phyloP scores from a whole-genome alignment of 1,140 invertebrate species.

The Tetramorium simillimum region DNA sequence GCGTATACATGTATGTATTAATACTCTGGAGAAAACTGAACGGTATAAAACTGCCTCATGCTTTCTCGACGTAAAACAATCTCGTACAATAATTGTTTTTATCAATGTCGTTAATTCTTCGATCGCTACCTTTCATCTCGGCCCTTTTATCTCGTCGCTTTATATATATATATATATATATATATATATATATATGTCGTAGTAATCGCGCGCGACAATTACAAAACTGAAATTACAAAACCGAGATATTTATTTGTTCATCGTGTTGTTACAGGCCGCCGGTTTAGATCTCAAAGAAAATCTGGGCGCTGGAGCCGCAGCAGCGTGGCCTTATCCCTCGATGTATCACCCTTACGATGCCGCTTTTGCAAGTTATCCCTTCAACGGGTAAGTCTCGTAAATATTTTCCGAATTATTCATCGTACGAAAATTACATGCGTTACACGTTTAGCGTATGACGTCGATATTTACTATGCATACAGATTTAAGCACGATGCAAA shows the following conservation, averaged over 20 bases:
- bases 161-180: too few species aligned
- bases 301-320: slow-evolving; percentile 90
- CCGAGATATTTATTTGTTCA: neutral
- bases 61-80: slow-evolving; percentile 9
- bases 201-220: neutral
- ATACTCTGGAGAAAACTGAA: neutral
- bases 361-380: slow-evolving; percentile 95
- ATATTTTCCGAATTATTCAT: neutral
- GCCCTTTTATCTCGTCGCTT: neutral
- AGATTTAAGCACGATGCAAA: neutral
- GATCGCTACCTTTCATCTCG: neutral
- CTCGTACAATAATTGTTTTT: neutral
- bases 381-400: slow-evolving; percentile 93
- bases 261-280: slow-evolving; percentile 86
- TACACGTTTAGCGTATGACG: neutral
- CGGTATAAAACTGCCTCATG: neutral
- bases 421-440: neutral
- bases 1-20: neutral
- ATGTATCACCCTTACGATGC: slow-evolving; percentile 96
- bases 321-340: slow-evolving; percentile 94
- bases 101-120: neutral
- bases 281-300: slow-evolving; percentile 95
- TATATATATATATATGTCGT: neutral
- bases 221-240: neutral
- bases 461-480: neutral